These are phyloP conservation scores for Neodiprion pinetum DNA, from an alignment of 1,140 invertebrate species.

Conservation along the genomic window DNA sequence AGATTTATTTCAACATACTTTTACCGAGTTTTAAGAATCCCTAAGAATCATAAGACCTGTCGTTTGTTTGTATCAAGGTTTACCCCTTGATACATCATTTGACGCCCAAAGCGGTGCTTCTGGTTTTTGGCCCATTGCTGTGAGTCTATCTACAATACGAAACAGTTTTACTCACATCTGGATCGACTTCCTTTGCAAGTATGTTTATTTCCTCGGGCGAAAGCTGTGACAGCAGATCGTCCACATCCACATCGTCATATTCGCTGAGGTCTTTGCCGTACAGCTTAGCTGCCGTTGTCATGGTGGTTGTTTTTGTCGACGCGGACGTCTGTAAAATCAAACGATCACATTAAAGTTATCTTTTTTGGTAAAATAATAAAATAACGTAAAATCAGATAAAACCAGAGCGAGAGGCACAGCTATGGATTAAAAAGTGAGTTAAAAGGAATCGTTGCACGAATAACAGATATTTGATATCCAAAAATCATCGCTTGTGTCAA, in stretches of 20 bases:
- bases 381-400: no score
- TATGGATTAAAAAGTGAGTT: no score
- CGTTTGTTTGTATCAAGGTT: no score
- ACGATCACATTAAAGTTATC: slow-evolving; percentile 17
- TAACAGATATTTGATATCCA: not conserved
- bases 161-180: slow-evolving; percentile 83
- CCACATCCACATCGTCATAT: slow-evolving; percentile 96
- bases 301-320: slow-evolving; percentile 84
- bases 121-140: no score
- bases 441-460: not conserved
- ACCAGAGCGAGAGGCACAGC: not conserved
- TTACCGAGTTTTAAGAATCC: no score
- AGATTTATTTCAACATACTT: no score
- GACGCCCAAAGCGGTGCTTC: no score
- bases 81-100: no score
- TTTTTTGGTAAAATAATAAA: no score
- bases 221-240: slow-evolving; percentile 92
- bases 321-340: slow-evolving; percentile 78
- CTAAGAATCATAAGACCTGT: no score
- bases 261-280: slow-evolving; percentile 93
- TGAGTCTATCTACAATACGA: no score
- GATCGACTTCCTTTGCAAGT: slow-evolving; percentile 98
- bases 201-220: slow-evolving; percentile 96
- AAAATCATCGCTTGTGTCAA: no score
- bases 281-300: slow-evolving; percentile 86